Evolutionary conservation across 2,888 invertebrate species (phyloP).

Genomic region (Bellardia pandia): DNA sequence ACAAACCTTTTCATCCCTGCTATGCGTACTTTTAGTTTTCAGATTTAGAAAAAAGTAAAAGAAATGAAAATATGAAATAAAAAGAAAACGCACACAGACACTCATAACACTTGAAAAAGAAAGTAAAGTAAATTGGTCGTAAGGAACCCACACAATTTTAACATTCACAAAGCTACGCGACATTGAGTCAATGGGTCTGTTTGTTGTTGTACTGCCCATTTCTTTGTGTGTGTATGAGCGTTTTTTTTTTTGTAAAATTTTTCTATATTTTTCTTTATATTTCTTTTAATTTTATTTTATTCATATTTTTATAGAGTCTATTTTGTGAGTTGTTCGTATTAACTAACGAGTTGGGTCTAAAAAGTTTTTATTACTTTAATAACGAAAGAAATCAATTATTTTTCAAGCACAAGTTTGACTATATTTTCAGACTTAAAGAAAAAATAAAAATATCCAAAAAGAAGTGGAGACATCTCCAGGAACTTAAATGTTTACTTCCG

Average conservation of each 20-base stretch:
- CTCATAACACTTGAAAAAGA: conserved; percentile 34
- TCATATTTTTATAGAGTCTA: conserved; percentile 41
- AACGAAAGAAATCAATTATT: too few species aligned
- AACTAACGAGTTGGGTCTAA: neutral
- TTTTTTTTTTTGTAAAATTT: neutral
- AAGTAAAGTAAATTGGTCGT: conserved; percentile 66
- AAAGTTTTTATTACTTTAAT: neutral
- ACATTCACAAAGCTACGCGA: conserved; percentile 64
- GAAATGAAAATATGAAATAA: conserved; percentile 1
- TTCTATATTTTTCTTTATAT: conserved; percentile 34
- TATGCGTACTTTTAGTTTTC: neutral
- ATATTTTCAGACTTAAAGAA: too few species aligned
- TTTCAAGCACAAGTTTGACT: too few species aligned
- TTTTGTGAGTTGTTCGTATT: conserved; percentile 14
- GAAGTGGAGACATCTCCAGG: too few species aligned
- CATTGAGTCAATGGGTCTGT: conserved; percentile 65
- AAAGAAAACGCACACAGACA: conserved; percentile 6
- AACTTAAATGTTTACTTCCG: too few species aligned
- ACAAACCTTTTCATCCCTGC: neutral
- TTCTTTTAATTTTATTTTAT: conserved; percentile 33
- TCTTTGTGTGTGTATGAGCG: neutral
- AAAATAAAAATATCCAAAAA: too few species aligned
- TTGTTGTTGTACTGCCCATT: conserved; percentile 15
- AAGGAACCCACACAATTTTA: conserved; percentile 65
- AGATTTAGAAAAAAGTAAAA: conserved; percentile 17